Base-by-base conservation (phyloP, 2,888 invertebrate genomes). In the Tetrapedia diversipes region DNA sequence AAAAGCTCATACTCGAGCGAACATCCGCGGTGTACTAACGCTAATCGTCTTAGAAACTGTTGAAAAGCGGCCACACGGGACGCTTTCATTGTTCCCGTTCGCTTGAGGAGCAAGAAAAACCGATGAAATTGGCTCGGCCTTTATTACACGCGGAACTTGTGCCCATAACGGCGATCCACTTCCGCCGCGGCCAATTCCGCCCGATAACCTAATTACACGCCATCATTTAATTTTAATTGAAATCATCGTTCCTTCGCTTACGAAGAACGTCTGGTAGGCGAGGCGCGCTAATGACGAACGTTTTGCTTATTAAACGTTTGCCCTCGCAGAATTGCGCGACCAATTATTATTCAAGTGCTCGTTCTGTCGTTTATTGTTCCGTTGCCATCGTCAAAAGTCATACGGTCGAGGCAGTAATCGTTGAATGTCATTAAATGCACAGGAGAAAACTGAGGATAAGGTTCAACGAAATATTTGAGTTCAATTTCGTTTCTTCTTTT, bases 231-330 rank as follows among this genome's bases (percentile, higher is more conserved):
- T 59, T 78, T 43, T 54, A 59, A 71, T 66, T 47, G 67, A 59
- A 77, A 71, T 71, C 71, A 77, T 77, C 65, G 56, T 71, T 53
- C 29, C 53, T 57, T 54, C 29, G 56, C n/a, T 11, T n/a, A n/a
- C n/a, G 37, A 0, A 37, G 37, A 19, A 3, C 4, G 16, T 19
- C 8, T 6, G 32, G 19, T 10, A 24, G 29, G 10, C 32, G 34
- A 29, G 29, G 8, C 27, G 49, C 14, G 45, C 29, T 59, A 63
- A 69, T 60, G 64, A 76, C 57, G 29, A 68, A 76, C 61, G 71
- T 68, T 72, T 70, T 64, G 72, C 53, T 80, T 75, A 68, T 82
- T 73, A 80, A 72, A 69, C 66, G 27, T 27, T 34, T 65, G 32
- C 56, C 29, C 32, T 45, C 34, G 57, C 32, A 24, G 73, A 39